These are phyloP conservation scores for Kryptolebias ocellatus DNA, from an alignment of 2,797 vertebrate species.

Conservation along the genomic window DNA sequence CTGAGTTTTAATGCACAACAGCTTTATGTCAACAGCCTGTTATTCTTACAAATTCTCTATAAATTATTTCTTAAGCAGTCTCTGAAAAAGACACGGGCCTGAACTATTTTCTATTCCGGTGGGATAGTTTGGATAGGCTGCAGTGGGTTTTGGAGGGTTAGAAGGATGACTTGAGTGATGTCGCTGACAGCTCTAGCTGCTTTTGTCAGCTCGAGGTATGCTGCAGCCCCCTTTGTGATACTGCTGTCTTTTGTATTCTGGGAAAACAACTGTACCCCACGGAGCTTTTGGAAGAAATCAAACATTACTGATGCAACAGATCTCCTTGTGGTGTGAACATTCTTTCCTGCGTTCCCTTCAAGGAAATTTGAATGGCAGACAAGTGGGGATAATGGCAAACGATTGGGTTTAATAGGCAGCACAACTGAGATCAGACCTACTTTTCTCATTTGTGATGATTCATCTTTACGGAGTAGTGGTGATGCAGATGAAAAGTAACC, in stretches of 20 bases:
- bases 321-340: constrained; percentile 62
- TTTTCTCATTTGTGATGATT: constrained; percentile 56
- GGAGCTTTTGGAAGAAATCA: constrained; percentile 73
- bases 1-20: constrained; percentile 73
- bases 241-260: constrained; percentile 80
- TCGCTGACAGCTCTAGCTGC: constrained; percentile 78
- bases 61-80: constrained; percentile 75
- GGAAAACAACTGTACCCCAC: constrained; percentile 75
- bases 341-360: constrained; percentile 63
- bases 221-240: constrained; percentile 73
- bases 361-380: constrained; percentile 75
- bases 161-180: constrained; percentile 78
- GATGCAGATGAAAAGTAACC: constrained; percentile 36
- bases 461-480: constrained; percentile 29
- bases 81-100: constrained; percentile 62
- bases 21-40: constrained; percentile 79
- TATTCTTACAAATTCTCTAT: constrained; percentile 70
- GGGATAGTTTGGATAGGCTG: constrained; percentile 69
- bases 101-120: constrained; percentile 76
- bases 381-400: constrained; percentile 71
- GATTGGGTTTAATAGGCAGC: constrained; percentile 59
- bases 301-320: constrained; percentile 67
- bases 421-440: constrained; percentile 46
- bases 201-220: constrained; percentile 78
- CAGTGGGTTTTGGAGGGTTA: constrained; percentile 57